Base-by-base conservation (phyloP, 2,797 vertebrate species). In the Uromys caudimaculatus region DNA sequence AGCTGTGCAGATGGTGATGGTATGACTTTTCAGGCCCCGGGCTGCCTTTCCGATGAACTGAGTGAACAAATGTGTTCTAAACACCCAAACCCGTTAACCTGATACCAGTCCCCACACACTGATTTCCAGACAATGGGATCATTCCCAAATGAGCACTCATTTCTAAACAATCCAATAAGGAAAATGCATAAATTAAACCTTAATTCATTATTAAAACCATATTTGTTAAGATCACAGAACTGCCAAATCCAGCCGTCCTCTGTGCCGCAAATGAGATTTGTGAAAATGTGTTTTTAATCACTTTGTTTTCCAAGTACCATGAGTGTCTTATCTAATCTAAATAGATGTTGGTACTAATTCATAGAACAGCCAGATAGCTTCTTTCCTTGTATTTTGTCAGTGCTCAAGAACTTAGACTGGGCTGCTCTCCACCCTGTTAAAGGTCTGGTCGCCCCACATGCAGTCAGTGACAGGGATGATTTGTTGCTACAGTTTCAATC, bases 251-350 rank as follows among this genome's bases (percentile, higher is more conserved):
- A 81, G 95, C 78, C 88, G 52, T 94, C 73, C 83, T 90, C 64
- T 85, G 50, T 90, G 60, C 86, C 41, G 56, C 96, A 95, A 97
- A 96, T 86, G 95, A 97, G 92, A 95, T 97, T 95, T 95, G 32
- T 2, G 16, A 95, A 96, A 97, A 97, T 97, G 96, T 97, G 97
- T 96, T 97, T 97, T 97, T 97, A 97, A 97, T 97, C 94, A 96
- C 92, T 97, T 91, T 94, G 91, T 96, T 96, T 97, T 95, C 87
- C 38, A 4, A 94, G 60, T 94, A 93, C 81, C 85, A 0, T 94
- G 82, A 95, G 41, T 91, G 79, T 96, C 94, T 96, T 94, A 91
- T 93, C 84, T 97, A 97, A 95, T 96, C 83, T 95, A 97, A 95
- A 95, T 97, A 78, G 95, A 95, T 94, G 73, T 94, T 96, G 84